Conservation (phyloP, 2,797 vertebrate genomes). For the Helarctos malayanus region DNA sequence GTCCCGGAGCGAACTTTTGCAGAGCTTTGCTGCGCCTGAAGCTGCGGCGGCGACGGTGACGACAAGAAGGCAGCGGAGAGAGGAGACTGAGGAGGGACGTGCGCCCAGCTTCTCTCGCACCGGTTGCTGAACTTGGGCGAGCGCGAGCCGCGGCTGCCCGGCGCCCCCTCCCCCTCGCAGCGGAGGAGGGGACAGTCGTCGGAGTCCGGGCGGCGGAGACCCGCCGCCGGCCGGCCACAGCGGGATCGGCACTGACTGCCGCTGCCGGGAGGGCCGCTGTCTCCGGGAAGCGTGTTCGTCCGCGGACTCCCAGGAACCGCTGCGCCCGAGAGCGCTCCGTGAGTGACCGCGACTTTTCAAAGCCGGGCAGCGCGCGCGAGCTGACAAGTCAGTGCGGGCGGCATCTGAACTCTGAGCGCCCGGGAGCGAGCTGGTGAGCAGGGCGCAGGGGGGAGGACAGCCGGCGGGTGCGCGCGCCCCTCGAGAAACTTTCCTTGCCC, state of each 20-base stretch:
- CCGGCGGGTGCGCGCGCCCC: constrained; percentile 57
- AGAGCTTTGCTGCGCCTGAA: constrained; percentile 46
- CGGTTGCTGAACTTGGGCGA: constrained; percentile 62
- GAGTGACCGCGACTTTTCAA: constrained; percentile 82
- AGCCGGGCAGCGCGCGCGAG: constrained; percentile 63
- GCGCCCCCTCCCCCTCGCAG: constrained; percentile 68
- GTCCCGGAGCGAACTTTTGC: constrained; percentile 79
- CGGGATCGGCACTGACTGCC: constrained; percentile 56
- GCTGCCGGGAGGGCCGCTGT: constrained; percentile 59
- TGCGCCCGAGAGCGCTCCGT: constrained; percentile 17
- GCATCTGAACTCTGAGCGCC: constrained; percentile 65
- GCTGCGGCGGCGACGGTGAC: constrained; percentile 2
- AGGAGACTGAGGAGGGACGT: not conserved
- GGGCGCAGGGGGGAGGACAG: constrained; percentile 50
- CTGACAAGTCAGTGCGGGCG: constrained; percentile 25
- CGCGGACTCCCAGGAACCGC: not conserved
- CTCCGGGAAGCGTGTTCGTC: constrained; percentile 63
- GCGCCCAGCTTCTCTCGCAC: constrained; percentile 55
- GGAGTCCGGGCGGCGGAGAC: constrained; percentile 76
- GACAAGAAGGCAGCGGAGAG: not conserved
- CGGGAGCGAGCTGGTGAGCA: constrained; percentile 58
- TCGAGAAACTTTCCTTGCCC: constrained; percentile 73
- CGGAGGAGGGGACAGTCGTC: constrained; percentile 78
- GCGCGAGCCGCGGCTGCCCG: constrained; percentile 28
- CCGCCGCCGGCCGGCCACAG: constrained; percentile 22